phyloP scores from a whole-genome alignment of 2,888 invertebrate genomes.

The Conomelus anceps region DNA sequence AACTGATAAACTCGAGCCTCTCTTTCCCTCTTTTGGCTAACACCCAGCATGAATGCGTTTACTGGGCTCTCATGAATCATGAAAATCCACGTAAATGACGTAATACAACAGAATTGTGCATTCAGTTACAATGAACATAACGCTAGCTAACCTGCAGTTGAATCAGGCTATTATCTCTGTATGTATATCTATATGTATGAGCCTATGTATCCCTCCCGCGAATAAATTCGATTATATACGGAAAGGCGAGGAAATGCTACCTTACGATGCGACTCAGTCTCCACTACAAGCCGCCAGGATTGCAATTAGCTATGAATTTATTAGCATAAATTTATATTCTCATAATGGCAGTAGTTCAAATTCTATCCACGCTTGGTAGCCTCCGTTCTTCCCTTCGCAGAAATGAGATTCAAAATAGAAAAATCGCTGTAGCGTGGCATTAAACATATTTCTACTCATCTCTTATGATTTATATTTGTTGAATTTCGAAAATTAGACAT shows the following conservation, averaged over 20 bases:
- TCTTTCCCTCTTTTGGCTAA: not conserved
- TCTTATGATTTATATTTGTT: not conserved
- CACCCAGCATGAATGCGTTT: not conserved
- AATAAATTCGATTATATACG: not conserved
- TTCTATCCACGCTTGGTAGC: not conserved
- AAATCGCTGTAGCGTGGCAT: not conserved
- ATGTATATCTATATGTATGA: not conserved
- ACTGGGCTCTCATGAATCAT: not conserved
- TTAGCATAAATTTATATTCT: not conserved
- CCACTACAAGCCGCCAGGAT: not conserved
- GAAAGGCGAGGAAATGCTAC: not conserved
- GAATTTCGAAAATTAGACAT: not conserved
- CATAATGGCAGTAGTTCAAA: not conserved
- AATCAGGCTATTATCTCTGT: not conserved
- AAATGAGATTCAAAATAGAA: not conserved
- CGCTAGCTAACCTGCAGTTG: not conserved
- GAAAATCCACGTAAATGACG: not conserved
- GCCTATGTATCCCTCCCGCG: not conserved
- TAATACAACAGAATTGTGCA: not conserved
- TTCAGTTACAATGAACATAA: not conserved
- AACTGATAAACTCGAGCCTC: no score
- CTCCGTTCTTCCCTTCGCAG: not conserved
- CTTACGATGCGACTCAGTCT: not conserved
- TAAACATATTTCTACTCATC: not conserved
- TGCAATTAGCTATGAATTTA: not conserved